These are phyloP conservation scores for Spilarctia lutea DNA, from an alignment of 2,888 invertebrate species.

Conservation along the genomic window DNA sequence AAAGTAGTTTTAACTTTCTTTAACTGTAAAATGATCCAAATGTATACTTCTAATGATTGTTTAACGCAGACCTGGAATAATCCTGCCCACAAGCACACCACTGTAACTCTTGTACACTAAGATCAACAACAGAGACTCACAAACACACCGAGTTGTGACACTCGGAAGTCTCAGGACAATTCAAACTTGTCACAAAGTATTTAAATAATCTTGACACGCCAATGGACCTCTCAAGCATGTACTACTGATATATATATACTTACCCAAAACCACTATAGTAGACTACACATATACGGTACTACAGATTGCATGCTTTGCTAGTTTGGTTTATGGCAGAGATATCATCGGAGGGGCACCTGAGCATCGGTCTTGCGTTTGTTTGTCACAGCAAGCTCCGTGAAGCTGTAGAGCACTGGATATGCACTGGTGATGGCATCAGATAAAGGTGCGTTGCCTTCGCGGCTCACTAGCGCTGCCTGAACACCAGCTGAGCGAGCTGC, in stretches of 20 bases:
- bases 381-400: conserved; percentile 85
- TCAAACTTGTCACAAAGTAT: not conserved
- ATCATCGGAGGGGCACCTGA: conserved; percentile 71
- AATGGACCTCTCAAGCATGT: conserved; percentile 2
- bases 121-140: no score
- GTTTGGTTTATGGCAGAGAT: conserved; percentile 51
- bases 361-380: conserved; percentile 81
- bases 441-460: conserved; percentile 93
- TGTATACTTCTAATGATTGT: not conserved
- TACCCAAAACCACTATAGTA: conserved; percentile 26
- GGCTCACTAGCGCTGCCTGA: conserved; percentile 88
- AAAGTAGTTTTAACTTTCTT: not conserved
- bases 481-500: conserved; percentile 93
- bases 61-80: not conserved
- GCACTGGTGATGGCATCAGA: conserved; percentile 84
- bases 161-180: no score
- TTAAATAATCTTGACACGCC: not conserved
- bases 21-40: not conserved
- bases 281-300: conserved; percentile 49
- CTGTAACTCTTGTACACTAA: no score
- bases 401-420: conserved; percentile 87
- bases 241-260: conserved; percentile 14
- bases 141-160: no score
- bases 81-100: not conserved
- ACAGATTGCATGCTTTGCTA: conserved; percentile 62